Evolutionary conservation across 2,113 vertebrate species (phyloP).

Genomic region (Junco hyemalis): DNA sequence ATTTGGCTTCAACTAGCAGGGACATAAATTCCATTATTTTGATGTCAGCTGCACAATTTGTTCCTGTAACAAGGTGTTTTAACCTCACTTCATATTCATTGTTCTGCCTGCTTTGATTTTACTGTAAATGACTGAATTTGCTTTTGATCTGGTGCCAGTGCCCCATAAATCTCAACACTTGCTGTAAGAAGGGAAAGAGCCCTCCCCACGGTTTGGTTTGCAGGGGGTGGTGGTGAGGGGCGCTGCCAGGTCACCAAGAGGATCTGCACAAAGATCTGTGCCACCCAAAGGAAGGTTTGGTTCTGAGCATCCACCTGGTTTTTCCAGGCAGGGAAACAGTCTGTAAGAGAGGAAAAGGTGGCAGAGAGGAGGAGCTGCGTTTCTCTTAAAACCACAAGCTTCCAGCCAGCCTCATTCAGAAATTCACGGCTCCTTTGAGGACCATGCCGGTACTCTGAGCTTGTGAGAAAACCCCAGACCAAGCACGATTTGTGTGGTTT

Average conservation of each 20-base stretch:
- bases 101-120: conserved; percentile 68
- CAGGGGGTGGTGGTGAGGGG: fast-evolving
- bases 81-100: conserved; percentile 60
- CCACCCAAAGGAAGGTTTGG: fast-evolving
- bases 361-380: neutral
- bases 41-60: conserved; percentile 61
- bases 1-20: neutral
- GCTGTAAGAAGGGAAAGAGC: conserved; percentile 2
- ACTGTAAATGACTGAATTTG: conserved; percentile 65
- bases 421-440: conserved; percentile 7
- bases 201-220: conserved; percentile 8
- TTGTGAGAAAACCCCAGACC: conserved; percentile 43
- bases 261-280: neutral
- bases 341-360: neutral
- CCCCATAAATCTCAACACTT: conserved; percentile 52
- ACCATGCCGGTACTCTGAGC: neutral
- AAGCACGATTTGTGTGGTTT: conserved; percentile 37
- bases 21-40: conserved; percentile 52
- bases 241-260: fast-evolving
- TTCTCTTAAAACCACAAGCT: neutral
- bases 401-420: neutral
- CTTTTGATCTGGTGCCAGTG: conserved; percentile 71
- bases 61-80: conserved; percentile 70
- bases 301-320: neutral
- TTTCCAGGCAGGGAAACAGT: neutral